These are phyloP conservation scores for Thamnophis elegans DNA, from an alignment of 2,797 vertebrate species.

Conservation along the genomic window DNA sequence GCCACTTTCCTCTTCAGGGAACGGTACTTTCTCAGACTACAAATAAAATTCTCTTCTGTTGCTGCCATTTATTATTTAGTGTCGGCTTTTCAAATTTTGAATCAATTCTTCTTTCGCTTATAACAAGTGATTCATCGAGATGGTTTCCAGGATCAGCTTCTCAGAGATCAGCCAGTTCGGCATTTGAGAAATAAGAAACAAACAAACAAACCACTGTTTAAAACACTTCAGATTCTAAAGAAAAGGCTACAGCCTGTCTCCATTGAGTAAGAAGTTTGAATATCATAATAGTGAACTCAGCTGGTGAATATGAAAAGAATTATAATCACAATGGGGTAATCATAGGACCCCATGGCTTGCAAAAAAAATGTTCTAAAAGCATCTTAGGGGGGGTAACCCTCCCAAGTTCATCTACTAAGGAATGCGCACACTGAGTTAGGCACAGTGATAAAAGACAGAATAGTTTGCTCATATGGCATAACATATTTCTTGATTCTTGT, in stretches of 20 bases:
- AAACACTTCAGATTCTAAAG: background rate
- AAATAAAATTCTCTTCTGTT: background rate
- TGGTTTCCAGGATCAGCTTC: background rate
- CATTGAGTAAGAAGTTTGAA: constrained; percentile 12
- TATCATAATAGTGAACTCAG: background rate
- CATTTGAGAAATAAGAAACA: background rate
- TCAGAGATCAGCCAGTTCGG: background rate
- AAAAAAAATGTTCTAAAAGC: background rate
- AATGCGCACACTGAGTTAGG: no score
- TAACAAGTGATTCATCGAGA: background rate
- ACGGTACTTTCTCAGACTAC: background rate
- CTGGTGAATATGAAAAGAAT: background rate
- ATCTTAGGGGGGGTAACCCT: background rate
- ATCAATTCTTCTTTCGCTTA: background rate
- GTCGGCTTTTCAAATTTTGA: background rate
- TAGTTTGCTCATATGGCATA: constrained; percentile 18
- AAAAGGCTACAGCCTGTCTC: background rate
- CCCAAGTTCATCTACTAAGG: background rate
- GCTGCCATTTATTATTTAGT: constrained; percentile 9
- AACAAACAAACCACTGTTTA: constrained; percentile 11
- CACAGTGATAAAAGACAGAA: background rate
- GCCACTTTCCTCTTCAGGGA: background rate
- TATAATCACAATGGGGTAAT: background rate
- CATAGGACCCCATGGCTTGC: background rate
- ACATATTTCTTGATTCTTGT: background rate